Evolutionary conservation across 2,888 invertebrate species (phyloP).

Genomic region (Hydroisotoma schaefferi): DNA sequence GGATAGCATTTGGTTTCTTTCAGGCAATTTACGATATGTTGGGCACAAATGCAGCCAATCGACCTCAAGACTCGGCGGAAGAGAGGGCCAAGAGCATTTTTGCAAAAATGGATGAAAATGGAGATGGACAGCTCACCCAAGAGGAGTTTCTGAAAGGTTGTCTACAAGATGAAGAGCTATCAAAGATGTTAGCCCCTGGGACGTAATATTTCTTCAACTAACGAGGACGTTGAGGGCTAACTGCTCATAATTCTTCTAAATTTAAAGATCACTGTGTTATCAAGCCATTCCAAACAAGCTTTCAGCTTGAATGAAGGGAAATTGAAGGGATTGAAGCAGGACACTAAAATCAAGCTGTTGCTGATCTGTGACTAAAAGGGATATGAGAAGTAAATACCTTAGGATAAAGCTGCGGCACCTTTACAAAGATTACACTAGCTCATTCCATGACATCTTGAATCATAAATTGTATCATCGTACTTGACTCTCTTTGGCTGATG

Average conservation of each 20-base stretch:
- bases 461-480: no score
- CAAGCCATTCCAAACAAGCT: conserved; percentile 10
- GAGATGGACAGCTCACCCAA: conserved; percentile 92
- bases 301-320: no score
- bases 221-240: neutral
- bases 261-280: conserved; percentile 3
- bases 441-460: no score
- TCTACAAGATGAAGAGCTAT: conserved; percentile 91
- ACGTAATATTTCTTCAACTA: conserved; percentile 41
- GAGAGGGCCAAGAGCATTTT: conserved; percentile 98
- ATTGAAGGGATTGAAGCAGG: no score
- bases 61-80: conserved; percentile 93
- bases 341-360: no score
- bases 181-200: conserved; percentile 84
- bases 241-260: no score
- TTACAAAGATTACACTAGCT: no score
- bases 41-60: conserved; percentile 91
- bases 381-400: no score
- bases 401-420: no score
- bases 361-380: no score
- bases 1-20: no score
- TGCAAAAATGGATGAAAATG: conserved; percentile 97
- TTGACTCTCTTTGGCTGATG: no score
- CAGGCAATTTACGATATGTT: conserved; percentile 99
- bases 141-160: conserved; percentile 98